A percentile compares a stretch with the other conserved stretches of the same genome.
Evolutionary conservation across 2,888 invertebrate species (phyloP).

Genomic region (Melolontha melolontha): DNA sequence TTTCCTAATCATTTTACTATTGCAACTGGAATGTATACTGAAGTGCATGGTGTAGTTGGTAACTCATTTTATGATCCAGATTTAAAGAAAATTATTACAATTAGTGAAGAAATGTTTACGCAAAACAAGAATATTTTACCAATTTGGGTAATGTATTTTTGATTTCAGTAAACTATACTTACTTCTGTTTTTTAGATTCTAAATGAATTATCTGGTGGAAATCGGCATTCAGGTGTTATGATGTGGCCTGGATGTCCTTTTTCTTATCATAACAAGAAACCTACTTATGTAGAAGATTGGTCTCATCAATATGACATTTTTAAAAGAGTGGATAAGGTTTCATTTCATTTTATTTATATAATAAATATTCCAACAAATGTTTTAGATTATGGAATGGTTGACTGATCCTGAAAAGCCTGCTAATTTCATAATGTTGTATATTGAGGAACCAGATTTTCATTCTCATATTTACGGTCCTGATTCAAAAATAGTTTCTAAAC

Average conservation of each 20-base stretch:
- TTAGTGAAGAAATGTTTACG: conserved; percentile 68
- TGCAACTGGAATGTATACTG: conserved; percentile 76
- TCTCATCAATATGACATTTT: conserved; percentile 65
- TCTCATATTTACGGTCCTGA: conserved; percentile 74
- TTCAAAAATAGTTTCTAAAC: conserved; percentile 59
- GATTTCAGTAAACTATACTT: neutral
- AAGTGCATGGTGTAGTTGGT: conserved; percentile 77
- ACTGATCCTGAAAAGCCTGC: conserved; percentile 70
- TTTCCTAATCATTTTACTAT: conserved; percentile 82
- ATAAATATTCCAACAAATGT: conserved; percentile 21
- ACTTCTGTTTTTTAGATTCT: conserved; percentile 63
- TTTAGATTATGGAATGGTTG: conserved; percentile 71
- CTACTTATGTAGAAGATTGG: conserved; percentile 66
- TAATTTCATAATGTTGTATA: conserved; percentile 77
- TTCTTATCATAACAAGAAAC: conserved; percentile 66
- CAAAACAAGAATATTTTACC: conserved; percentile 69
- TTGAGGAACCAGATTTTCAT: conserved; percentile 76
- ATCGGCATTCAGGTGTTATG: conserved; percentile 72
- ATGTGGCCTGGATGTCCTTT: conserved; percentile 79
- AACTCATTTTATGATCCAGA: conserved; percentile 71
- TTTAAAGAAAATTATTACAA: conserved; percentile 56
- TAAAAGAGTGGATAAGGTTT: conserved; percentile 69
- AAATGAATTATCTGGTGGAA: conserved; percentile 68
- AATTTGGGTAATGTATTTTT: conserved; percentile 68
- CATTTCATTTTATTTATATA: neutral